Evolutionary conservation across 2,797 vertebrate species (phyloP).

Genomic region (Fistularia commersonii): DNA sequence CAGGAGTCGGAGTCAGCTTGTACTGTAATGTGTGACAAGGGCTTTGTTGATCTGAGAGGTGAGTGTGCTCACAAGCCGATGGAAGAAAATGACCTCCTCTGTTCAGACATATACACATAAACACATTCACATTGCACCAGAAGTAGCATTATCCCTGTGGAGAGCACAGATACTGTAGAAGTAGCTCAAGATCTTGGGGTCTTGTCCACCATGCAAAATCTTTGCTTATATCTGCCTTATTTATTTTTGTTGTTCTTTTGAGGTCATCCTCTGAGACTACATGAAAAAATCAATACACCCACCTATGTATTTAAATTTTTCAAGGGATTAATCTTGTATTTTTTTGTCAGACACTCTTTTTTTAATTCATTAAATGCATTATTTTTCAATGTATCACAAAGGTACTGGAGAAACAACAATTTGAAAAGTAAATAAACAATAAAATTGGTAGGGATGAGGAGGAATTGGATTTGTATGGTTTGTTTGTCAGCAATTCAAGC

Average conservation of each 20-base stretch:
- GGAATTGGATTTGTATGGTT: constrained; percentile 8
- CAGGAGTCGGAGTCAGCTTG: constrained; percentile 31
- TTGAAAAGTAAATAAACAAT: background rate
- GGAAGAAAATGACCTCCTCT: constrained; percentile 23
- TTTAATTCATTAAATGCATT: too few species aligned
- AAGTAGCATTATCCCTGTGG: too few species aligned
- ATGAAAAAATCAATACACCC: too few species aligned
- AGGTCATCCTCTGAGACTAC: too few species aligned
- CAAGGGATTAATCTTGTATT: too few species aligned
- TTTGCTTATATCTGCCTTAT: background rate
- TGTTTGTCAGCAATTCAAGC: constrained; percentile 51
- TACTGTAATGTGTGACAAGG: constrained; percentile 44
- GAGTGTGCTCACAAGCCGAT: constrained; percentile 23
- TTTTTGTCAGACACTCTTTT: too few species aligned
- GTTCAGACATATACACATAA: constrained; percentile 5
- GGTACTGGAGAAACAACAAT: constrained; percentile 1
- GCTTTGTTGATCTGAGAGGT: constrained; percentile 58
- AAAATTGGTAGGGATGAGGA: too few species aligned
- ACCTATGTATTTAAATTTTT: too few species aligned
- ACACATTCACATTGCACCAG: constrained; percentile 1
- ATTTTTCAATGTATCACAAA: too few species aligned
- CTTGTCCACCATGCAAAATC: background rate
- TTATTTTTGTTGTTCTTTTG: background rate
- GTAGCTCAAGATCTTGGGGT: constrained; percentile 23
- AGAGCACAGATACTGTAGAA: too few species aligned